Percentiles rank a stretch among this genome's conserved stretches.
phyloP scores from a whole-genome alignment of 2,797 vertebrate genomes.

The Tokudaia tokunoshimensis region DNA sequence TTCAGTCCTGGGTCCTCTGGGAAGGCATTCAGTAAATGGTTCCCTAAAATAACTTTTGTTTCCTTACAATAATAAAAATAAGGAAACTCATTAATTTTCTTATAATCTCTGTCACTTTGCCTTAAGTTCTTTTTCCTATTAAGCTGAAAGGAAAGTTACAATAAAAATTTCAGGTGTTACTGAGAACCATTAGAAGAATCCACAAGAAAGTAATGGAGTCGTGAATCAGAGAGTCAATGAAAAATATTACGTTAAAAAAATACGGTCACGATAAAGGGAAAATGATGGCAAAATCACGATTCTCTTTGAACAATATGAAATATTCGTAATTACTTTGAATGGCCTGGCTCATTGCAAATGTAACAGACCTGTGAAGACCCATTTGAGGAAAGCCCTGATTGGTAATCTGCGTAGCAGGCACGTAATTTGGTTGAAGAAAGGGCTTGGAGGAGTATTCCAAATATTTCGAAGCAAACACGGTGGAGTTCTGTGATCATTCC shows the following conservation, averaged over 20 bases:
- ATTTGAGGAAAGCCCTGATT: accelerated
- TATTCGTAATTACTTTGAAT: background rate
- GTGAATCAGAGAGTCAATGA: background rate
- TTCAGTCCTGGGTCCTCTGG: background rate
- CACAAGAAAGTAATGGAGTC: background rate
- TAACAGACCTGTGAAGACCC: background rate
- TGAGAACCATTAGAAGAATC: background rate
- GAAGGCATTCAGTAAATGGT: background rate
- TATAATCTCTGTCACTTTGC: background rate
- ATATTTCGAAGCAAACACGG: background rate
- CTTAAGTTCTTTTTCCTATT: slow-evolving; percentile 66
- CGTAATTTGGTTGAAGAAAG: background rate
- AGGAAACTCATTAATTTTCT: background rate
- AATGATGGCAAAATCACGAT: slow-evolving; percentile 20
- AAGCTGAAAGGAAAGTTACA: slow-evolving; percentile 33
- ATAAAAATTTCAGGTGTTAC: background rate
- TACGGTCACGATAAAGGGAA: background rate
- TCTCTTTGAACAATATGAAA: background rate
- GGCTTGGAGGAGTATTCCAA: background rate
- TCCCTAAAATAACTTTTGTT: slow-evolving; percentile 56
- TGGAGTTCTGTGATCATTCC: background rate
- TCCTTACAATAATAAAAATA: slow-evolving; percentile 41
- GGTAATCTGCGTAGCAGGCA: background rate
- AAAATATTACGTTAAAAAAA: background rate
- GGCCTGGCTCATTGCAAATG: background rate